Evolutionary conservation across 2,797 vertebrate genomes (phyloP).

Genomic region (Macrochelys suwanniensis): DNA sequence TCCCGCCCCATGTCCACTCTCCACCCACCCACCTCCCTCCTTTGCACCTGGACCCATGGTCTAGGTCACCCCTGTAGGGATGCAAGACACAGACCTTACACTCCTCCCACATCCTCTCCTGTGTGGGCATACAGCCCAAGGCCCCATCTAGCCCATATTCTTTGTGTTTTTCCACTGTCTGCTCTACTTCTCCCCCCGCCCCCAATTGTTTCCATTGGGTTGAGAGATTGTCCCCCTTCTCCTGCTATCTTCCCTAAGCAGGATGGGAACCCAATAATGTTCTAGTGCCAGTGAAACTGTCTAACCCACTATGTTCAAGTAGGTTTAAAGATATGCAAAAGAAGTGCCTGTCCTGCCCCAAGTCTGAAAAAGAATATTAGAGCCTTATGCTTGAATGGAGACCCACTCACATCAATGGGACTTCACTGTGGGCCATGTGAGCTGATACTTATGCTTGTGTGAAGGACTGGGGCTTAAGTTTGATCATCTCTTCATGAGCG

Average conservation of each 20-base stretch:
- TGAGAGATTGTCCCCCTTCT: background rate
- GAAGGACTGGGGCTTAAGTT: background rate
- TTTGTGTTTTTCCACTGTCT: background rate
- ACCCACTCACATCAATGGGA: background rate
- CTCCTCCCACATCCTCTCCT: background rate
- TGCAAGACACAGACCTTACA: background rate
- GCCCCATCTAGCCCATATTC: background rate
- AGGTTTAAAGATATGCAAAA: background rate
- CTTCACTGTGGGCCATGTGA: too few species aligned
- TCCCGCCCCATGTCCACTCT: background rate
- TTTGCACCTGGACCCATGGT: background rate
- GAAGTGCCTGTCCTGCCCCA: background rate
- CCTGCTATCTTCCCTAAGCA: background rate
- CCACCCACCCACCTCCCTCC: background rate
- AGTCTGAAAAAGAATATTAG: background rate
- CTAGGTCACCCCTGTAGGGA: background rate
- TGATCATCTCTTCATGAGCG: background rate
- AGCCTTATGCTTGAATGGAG: background rate
- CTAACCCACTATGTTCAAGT: fast-evolving
- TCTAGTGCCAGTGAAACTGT: background rate
- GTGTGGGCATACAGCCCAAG: background rate
- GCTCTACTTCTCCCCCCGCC: background rate
- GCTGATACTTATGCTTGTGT: too few species aligned
- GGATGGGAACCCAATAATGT: background rate
- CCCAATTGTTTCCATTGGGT: fast-evolving